Evolutionary conservation across 2,888 invertebrate species (phyloP), one percentile per base, ranked within the genome.

Genomic region (Hirtodrosophila alboralis): DNA sequence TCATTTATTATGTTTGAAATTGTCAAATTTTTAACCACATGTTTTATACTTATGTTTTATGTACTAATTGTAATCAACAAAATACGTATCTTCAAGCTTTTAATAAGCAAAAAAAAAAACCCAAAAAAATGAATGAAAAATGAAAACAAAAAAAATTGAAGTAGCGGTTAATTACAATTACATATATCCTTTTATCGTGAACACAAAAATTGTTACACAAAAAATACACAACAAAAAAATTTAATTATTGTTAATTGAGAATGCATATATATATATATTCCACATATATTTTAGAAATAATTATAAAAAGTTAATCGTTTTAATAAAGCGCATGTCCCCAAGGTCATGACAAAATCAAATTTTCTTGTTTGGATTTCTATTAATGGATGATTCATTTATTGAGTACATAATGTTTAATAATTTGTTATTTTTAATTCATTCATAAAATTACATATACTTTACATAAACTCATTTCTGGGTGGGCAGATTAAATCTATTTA

Each of bases 1-100:
- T 52, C 57, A 30, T 53, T 34, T 75, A 77, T 79, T 77, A 76
- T 52, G 80, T 77, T 79, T 68, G 73, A 44, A 61, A 53, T 53
- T 65, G 16, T 44, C 33, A 73, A 62, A 76, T 47, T 73, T n/a
- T 70, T 64, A 49, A 44, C 38, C 26, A 40, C 49, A 66, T 43
- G 49, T 65, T 63, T 73, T 54, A 54, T 64, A 68, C 48, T 18
- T 77, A 76, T 80, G 54, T 56, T 76, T 63, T 62, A 45, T 54
- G 36, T 65, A 45, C 26, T 64, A 72, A 62, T 72, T 60, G 77
- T 76, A 80, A 60, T 66, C 62, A 45, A 36, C 30, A 57, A 7
- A 41, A 49, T 37, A 31, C 18, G n/a, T 33, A 52, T 51, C 23
- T 30, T 44, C 34, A 57, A 26, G 40, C 40, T 45, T n/a, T 14